Percentiles rank a stretch among this genome's conserved stretches.
These are phyloP conservation scores for Sylvilagus floridanus DNA, from an alignment of 2,797 vertebrate genomes.

Conservation along the genomic window DNA sequence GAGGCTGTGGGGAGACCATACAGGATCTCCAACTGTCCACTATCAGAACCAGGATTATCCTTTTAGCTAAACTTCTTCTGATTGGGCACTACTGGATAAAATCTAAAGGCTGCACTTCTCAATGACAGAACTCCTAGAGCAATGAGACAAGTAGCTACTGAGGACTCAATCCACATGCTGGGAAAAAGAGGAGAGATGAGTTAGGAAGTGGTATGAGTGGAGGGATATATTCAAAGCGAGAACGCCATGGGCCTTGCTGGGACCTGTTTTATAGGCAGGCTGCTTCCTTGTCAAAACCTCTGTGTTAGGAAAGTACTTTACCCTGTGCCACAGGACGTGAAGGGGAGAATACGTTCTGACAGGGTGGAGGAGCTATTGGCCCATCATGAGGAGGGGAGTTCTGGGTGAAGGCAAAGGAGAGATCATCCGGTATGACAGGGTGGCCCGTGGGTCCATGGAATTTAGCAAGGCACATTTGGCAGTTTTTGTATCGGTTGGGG, in stretches of 20 bases:
- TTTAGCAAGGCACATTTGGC: too few relatives aligned
- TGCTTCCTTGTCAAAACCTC: not conserved
- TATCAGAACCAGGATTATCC: not conserved
- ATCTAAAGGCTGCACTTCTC: not conserved
- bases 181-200: not conserved
- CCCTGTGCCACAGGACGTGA: too few relatives aligned
- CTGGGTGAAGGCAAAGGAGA: too few relatives aligned
- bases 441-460: too few relatives aligned
- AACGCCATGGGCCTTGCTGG: not conserved
- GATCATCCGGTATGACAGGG: too few relatives aligned
- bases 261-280: not conserved
- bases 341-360: too few relatives aligned
- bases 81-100: not conserved
- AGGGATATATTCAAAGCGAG: not conserved
- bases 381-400: too few relatives aligned
- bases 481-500: too few relatives aligned
- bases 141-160: not conserved
- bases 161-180: not conserved
- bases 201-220: not conserved
- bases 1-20: too few relatives aligned
- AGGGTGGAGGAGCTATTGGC: too few relatives aligned
- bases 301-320: not conserved
- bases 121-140: conserved; percentile 1
- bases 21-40: too few relatives aligned
- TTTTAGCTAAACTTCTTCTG: not conserved